These are phyloP conservation scores for Borostomias antarcticus DNA, from an alignment of 2,797 vertebrate species.

Conservation along the genomic window DNA sequence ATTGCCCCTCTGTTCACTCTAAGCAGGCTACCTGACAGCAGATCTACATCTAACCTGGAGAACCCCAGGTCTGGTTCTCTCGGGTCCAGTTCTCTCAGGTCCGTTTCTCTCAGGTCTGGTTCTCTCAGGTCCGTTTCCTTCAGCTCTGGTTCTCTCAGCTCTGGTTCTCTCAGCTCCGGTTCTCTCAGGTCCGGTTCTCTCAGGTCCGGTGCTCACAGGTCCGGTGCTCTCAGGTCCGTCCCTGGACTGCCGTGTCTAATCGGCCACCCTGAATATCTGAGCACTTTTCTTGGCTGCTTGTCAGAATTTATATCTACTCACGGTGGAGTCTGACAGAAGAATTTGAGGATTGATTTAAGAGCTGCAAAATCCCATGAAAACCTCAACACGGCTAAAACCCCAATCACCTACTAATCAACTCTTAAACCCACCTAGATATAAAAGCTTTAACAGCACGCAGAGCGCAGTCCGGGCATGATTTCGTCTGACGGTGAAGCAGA, in stretches of 20 bases:
- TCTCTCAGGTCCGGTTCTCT: no score
- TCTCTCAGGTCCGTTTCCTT: no score
- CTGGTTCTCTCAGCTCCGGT: no score
- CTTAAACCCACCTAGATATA: neutral
- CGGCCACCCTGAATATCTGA: slow-evolving; percentile 18
- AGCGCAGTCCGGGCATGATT: neutral
- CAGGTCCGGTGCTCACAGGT: neutral
- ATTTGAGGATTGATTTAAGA: slow-evolving; percentile 35
- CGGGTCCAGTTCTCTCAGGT: neutral
- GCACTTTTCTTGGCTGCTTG: slow-evolving; percentile 43
- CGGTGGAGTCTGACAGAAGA: slow-evolving; percentile 40
- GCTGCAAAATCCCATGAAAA: neutral
- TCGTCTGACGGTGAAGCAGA: neutral
- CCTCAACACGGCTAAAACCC: neutral
- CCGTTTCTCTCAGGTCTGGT: no score
- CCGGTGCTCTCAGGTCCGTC: neutral
- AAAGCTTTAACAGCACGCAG: neutral
- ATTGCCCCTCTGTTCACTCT: no score
- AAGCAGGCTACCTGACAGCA: no score
- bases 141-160: no score
- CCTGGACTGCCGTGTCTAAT: neutral
- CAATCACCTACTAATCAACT: neutral
- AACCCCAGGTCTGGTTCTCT: no score
- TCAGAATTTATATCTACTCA: slow-evolving; percentile 46
- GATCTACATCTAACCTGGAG: no score